Conservation (phyloP, 2,888 invertebrate species). For the Ctena decussata region DNA sequence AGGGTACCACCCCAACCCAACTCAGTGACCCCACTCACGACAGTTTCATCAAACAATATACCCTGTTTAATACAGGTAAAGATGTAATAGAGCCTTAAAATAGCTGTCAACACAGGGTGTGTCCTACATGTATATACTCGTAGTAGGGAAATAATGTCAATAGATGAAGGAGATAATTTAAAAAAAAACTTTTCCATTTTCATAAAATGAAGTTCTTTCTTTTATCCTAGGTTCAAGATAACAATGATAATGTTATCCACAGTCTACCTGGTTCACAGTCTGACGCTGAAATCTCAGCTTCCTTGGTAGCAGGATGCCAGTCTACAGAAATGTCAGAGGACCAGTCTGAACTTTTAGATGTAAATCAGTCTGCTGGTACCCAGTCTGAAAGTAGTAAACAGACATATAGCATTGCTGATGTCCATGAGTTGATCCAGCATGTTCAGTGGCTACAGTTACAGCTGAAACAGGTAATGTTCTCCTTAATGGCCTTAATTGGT, state of each 20-base stretch:
- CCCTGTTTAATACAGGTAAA: too few species aligned
- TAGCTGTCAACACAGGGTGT: too few species aligned
- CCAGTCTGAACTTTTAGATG: not conserved
- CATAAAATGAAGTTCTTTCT: too few species aligned
- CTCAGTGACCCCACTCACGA: too few species aligned
- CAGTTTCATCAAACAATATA: too few species aligned
- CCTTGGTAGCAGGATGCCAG: not conserved
- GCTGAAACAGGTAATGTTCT: constrained; percentile 76
- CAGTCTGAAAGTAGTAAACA: constrained; percentile 31
- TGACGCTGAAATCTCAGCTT: not conserved
- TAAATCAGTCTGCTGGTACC: constrained; percentile 8
- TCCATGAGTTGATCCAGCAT: constrained; percentile 74
- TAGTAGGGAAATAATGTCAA: too few species aligned
- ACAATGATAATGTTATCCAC: not conserved
- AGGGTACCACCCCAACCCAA: too few species aligned
- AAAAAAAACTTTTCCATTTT: too few species aligned
- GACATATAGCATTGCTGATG: constrained; percentile 49
- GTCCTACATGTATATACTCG: too few species aligned
- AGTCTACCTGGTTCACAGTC: not conserved
- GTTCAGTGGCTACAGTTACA: constrained; percentile 82
- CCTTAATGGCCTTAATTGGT: not conserved
- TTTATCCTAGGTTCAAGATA: not conserved
- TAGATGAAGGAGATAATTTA: too few species aligned
- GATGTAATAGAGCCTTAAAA: too few species aligned
- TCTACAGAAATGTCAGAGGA: not conserved